Base-by-base conservation (phyloP, 2,113 vertebrate species). In the Ctenodactylus gundi region DNA sequence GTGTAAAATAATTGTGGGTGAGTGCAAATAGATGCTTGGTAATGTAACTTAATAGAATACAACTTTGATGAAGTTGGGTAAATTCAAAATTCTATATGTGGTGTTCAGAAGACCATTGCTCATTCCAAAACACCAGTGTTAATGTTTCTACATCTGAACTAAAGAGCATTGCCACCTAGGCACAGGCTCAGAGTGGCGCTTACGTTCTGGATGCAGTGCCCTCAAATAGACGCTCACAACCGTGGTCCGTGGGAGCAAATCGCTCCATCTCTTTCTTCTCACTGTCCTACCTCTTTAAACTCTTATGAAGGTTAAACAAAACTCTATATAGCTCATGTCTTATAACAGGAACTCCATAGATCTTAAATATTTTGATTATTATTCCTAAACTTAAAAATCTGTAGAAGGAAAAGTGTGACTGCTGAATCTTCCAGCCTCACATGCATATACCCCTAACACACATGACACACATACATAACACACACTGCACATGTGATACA, bases 1-100 rank as follows among this genome's bases (percentile, higher is more conserved):
- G 60, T 6, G 39, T 93, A 65, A 97, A 93, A 93, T 83, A 95
- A 94, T 76, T 9, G 4, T 53, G 83, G 75, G 46, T 78, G 41
- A 36, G 29, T 89, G 29, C 83, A 93, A 70, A 84, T 55, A 65
- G 85, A 58, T 84, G 21, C 55, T 93, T 86, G 27, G 95, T 83
- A 60, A 57, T 62, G 27, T 21, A 84, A 36, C 29, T 29, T 65
- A 93, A 81, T 39, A 65, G 44, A 68, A 64, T 51, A 27, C 60
- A 88, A 81, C 5, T 90, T 58, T 84, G 72, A 75, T 83, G 58
- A 93, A 88, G 58, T 94, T 89, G 55, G 36, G 18, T 73, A 86
- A 77, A 77, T 92, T 89, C 29, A 67, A 25, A 83, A 86, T 60
- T 51, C 75, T 84, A 5, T 27, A 2, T 44, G 6, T 60, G 20